Base-by-base conservation (phyloP, 2,113 vertebrate species). In the Odocoileus virginianus region DNA sequence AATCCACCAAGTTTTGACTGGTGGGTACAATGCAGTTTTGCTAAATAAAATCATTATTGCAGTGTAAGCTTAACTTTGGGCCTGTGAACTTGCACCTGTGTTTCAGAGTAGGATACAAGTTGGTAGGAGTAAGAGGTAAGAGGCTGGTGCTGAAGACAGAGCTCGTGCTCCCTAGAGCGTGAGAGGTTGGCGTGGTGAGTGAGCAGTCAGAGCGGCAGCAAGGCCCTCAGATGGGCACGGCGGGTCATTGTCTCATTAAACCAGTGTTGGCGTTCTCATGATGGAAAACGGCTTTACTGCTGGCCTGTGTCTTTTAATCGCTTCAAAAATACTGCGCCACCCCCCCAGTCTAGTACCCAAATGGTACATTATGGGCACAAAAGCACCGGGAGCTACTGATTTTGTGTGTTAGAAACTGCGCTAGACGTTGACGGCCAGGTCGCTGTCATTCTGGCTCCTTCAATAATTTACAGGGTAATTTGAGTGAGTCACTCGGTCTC, bases 401-500 rank as follows among this genome's bases (percentile, higher is more conserved):
- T 28, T 57, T 76, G 43, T 91, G 28, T 95, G 89, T 88, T 82
- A 55, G 87, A 71, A 88, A 57, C 67, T 67, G 88, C 96, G 15
- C 27, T 92, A 58, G 25, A 97, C 84, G 36, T 92, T 95, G 94
- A 82, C 19, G 45, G 36, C 64, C 23, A 52, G 54, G n/a, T 54
- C 36, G 16, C 50, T 88, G 81, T 93, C 47, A 8, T 95, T 60
- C 76, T 86, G 50, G 45, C n/a, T 87, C 23, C 87, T 89, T 95
- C n/a, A 87, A 0, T 94, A 84, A 88, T 93, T 92, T 50, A 60
- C 89, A 90, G 4, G 91, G 60, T 93, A 85, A 67, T 84, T 82
- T 78, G 55, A 91, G 76, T 81, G 81, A 95, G 43, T 96, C 54
- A 76, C 92, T 97, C 90, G 58, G 85, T 86, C 36, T 94, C 89